phyloP scores from a whole-genome alignment of 2,113 vertebrate genomes.

The Eptesicus fuscus region DNA sequence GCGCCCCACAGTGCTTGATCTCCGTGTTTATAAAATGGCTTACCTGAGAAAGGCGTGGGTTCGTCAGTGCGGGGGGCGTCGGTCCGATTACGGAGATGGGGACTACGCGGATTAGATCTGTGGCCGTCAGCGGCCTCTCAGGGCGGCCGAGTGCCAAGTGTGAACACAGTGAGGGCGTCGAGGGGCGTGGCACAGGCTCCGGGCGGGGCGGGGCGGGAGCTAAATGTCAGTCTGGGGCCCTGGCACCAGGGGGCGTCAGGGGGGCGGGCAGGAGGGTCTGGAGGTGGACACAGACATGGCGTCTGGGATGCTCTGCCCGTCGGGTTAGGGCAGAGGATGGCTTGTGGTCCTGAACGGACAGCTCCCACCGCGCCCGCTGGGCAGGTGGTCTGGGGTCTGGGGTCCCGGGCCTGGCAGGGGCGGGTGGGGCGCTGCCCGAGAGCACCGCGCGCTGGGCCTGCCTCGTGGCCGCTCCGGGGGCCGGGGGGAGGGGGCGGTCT shows the following conservation, averaged over 20 bases:
- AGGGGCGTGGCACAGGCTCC: slow-evolving; percentile 62
- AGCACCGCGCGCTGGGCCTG: slow-evolving; percentile 34
- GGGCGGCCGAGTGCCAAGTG: slow-evolving; percentile 50
- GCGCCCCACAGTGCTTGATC: slow-evolving; percentile 54
- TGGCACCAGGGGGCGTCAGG: slow-evolving; percentile 2
- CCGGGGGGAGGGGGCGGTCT: slow-evolving; percentile 34
- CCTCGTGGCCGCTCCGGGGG: slow-evolving; percentile 11
- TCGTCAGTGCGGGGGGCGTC: slow-evolving; percentile 77
- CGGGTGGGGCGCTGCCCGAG: slow-evolving; percentile 42
- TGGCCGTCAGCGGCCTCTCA: slow-evolving; percentile 43
- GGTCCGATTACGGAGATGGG: slow-evolving; percentile 51
- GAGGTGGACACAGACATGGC: background rate
- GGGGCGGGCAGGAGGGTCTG: background rate
- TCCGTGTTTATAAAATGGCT: slow-evolving; percentile 75
- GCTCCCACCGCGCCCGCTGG: slow-evolving; percentile 33
- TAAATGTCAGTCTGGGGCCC: slow-evolving; percentile 30
- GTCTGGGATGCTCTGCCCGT: slow-evolving; percentile 61
- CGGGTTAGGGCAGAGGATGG: slow-evolving; percentile 70
- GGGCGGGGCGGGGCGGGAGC: background rate
- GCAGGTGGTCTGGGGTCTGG: slow-evolving; percentile 20
- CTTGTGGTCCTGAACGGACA: slow-evolving; percentile 74
- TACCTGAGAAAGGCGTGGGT: slow-evolving; percentile 81
- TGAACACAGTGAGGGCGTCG: slow-evolving; percentile 60
- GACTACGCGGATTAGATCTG: slow-evolving; percentile 18
- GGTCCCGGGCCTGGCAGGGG: background rate